phyloP scores from a whole-genome alignment of 1,140 invertebrate genomes.

The Scaptomyza hsui region DNA sequence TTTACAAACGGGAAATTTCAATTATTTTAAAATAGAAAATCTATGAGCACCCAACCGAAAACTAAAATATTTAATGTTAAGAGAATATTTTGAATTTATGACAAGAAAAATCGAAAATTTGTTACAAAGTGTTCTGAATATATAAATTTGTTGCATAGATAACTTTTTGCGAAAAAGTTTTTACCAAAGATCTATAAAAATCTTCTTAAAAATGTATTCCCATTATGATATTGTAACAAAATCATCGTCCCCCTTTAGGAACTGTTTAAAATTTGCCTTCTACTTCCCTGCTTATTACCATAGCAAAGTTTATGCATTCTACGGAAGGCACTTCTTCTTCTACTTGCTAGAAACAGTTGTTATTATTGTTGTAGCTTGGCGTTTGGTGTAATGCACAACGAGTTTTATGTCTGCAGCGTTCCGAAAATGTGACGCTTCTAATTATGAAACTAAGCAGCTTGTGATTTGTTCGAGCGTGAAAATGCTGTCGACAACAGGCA shows the following conservation, averaged over 20 bases:
- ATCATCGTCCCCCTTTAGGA: not conserved
- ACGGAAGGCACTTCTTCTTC: constrained; percentile 11
- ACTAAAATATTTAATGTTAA: too few relatives aligned
- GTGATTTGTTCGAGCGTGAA: constrained; percentile 82
- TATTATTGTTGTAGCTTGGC: constrained; percentile 45
- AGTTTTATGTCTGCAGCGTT: constrained; percentile 60
- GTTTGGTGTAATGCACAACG: constrained; percentile 74
- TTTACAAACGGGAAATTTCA: too few relatives aligned
- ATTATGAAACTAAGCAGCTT: constrained; percentile 83
- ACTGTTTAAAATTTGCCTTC: not conserved
- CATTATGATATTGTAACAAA: too few relatives aligned
- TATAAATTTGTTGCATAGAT: too few relatives aligned
- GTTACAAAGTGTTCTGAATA: too few relatives aligned
- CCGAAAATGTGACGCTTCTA: constrained; percentile 80
- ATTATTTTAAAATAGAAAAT: too few relatives aligned
- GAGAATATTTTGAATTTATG: too few relatives aligned
- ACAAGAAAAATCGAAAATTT: too few relatives aligned
- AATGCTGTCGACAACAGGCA: constrained; percentile 78
- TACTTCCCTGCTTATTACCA: constrained; percentile 32
- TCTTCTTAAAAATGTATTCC: too few relatives aligned
- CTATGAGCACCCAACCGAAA: too few relatives aligned
- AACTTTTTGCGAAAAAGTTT: too few relatives aligned
- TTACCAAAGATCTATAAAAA: too few relatives aligned
- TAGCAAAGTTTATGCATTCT: constrained; percentile 41
- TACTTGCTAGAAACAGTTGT: constrained; percentile 38